Evolutionary conservation across 2,888 invertebrate species (phyloP), one percentile per base, ranked within the genome.

Genomic region (Heliothis peltigera): DNA sequence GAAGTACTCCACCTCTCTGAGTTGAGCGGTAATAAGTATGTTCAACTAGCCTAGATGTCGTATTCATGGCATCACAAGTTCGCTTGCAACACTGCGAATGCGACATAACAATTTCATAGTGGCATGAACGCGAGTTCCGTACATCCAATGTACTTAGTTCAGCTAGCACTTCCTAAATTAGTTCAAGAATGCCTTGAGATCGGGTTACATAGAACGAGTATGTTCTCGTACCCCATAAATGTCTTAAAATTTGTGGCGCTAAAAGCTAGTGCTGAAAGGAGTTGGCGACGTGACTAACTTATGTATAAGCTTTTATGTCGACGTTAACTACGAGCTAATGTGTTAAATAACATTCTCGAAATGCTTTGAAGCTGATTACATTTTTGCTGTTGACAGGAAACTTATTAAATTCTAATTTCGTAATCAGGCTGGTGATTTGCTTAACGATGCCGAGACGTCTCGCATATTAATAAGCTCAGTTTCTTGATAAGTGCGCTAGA

Each of bases 21-120:
- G 70, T 82, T 77, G 77, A 73, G 73, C 77, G 68, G 82, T 86
- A 88, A 88, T 88, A 87, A 85, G 84, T 83, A 65, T 80, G 85
- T 83, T 86, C 82, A 75, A 81, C 81, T 79, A 71, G 76, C 82
- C 79, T 84, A 89, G 87, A 83, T 85, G 81, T 84, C 81, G 82
- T 86, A 87, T 89, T 89, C 87, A 89, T 87, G 71, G 77, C 48
- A 28, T 66, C 79, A 64, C 56, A 82, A 80, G 66, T 82, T 82
- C 66, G 73, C 60, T 64, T 58, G 65, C 62, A 51, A 56, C 52
- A 6, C 54, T 17, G 22, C 54, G 42, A 39, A 17, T 57, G n/a
- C 35, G 7, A 42, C 18, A 49, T 56, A 48, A 64, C 54, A 64
- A 61, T 80, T 68, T 72, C 35, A 64, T 53, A 52, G 44, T 39